Evolutionary conservation across 64 coral and sea anemone species (phyloP).

Genomic region (Pachyseris speciosa): DNA sequence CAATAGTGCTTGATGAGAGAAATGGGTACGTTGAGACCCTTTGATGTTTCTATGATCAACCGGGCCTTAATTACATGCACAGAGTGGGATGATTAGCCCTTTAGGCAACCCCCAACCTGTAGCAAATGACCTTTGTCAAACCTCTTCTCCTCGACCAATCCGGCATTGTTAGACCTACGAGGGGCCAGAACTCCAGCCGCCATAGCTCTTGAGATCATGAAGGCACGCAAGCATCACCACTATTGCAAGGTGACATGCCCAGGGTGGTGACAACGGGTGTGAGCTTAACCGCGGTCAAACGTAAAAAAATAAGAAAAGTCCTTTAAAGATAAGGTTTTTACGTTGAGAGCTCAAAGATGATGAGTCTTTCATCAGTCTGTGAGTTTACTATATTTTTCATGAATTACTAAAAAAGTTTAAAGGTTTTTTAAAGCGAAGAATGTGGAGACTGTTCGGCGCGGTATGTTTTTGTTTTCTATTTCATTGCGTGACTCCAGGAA

Average conservation of each 20-base stretch:
- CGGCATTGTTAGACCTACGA: not conserved
- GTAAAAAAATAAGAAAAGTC: too few species aligned
- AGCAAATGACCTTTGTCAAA: not conserved
- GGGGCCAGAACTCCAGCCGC: not conserved
- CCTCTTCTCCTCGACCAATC: not conserved
- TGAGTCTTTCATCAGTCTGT: too few species aligned
- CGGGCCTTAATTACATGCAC: not conserved
- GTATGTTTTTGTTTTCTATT: too few species aligned
- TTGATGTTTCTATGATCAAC: not conserved
- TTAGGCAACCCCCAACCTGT: not conserved
- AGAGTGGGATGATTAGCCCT: not conserved
- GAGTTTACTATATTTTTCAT: too few species aligned
- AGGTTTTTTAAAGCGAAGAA: too few species aligned
- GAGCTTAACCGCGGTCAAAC: too few species aligned
- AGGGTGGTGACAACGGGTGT: not conserved
- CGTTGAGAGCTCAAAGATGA: too few species aligned
- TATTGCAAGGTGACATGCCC: not conserved
- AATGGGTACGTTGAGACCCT: slow-evolving; percentile 39
- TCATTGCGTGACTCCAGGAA: too few species aligned
- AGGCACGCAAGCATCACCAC: not conserved
- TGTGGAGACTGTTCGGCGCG: too few species aligned
- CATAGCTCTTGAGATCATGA: not conserved
- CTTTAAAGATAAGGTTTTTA: too few species aligned
- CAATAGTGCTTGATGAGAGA: slow-evolving; percentile 34
- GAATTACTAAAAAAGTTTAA: too few species aligned